These are phyloP conservation scores for Trematomus loennbergii DNA, from an alignment of 2,113 vertebrate genomes.

Conservation along the genomic window DNA sequence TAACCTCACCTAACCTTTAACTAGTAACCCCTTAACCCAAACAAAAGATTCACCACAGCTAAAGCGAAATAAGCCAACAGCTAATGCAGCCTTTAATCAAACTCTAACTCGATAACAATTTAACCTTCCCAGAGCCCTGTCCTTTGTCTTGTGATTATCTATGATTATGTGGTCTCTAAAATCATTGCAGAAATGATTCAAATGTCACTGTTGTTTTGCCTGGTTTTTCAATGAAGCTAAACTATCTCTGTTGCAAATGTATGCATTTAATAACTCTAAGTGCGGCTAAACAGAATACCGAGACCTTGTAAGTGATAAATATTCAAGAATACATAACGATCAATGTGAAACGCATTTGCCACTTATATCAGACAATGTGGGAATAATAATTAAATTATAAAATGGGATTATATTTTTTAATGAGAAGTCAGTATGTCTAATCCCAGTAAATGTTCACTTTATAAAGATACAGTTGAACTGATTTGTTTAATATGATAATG, in stretches of 20 bases:
- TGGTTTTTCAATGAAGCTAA: conserved; percentile 71
- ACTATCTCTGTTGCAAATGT: neutral
- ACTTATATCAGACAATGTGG: conserved; percentile 1
- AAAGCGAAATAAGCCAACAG: conserved; percentile 73
- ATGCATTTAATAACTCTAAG: neutral
- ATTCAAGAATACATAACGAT: neutral
- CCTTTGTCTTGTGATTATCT: conserved; percentile 71
- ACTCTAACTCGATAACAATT: conserved; percentile 76
- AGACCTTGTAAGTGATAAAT: neutral
- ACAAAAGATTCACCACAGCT: conserved; percentile 73
- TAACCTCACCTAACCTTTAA: conserved; percentile 83
- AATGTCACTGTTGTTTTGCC: conserved; percentile 76
- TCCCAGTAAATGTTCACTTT: neutral
- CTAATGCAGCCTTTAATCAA: conserved; percentile 79
- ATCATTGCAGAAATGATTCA: conserved; percentile 49
- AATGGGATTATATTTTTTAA: neutral
- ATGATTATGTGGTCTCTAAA: conserved; percentile 60
- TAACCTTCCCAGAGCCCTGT: conserved; percentile 72
- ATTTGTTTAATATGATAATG: neutral
- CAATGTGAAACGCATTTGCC: neutral
- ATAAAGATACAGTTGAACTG: neutral
- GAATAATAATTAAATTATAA: neutral
- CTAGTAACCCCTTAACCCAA: conserved; percentile 71
- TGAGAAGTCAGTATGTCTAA: neutral
- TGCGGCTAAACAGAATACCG: neutral